Percentiles rank a stretch among this genome's conserved stretches.
phyloP scores from a whole-genome alignment of 2,888 invertebrate genomes.

The Hipparchia semele region DNA sequence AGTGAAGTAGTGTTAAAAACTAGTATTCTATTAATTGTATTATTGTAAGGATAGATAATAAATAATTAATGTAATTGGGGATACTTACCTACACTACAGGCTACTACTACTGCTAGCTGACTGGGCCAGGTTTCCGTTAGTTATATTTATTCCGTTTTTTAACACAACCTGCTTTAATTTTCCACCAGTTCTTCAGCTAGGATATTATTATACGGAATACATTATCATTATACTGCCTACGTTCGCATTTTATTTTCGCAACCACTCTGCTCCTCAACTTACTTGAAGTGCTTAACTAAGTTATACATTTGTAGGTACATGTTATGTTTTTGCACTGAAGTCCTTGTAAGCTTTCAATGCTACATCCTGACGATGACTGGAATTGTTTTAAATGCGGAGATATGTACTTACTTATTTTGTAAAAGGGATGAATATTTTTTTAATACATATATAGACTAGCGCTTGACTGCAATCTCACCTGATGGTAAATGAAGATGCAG shows the following conservation, averaged over 20 bases:
- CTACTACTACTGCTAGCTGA: too few relatives aligned
- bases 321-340: background rate
- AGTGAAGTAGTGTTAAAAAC: too few relatives aligned
- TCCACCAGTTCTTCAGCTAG: background rate
- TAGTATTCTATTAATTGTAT: too few relatives aligned
- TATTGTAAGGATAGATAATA: too few relatives aligned
- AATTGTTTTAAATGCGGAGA: background rate
- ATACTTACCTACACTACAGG: too few relatives aligned
- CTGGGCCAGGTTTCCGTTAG: background rate
- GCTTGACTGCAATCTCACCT: too few relatives aligned
- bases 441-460: too few relatives aligned
- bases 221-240: background rate
- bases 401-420: background rate
- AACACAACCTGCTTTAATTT: background rate
- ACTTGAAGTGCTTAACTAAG: background rate
- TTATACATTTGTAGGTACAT: background rate
- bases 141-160: background rate
- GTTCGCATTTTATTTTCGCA: background rate
- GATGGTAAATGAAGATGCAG: too few relatives aligned
- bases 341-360: background rate
- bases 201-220: slow-evolving; percentile 1
- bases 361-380: background rate
- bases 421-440: background rate
- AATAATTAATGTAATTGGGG: too few relatives aligned
- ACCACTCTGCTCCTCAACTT: background rate